Conservation (phyloP, 2,797 vertebrate genomes). For the Cynodonichthys magdalenae region DNA sequence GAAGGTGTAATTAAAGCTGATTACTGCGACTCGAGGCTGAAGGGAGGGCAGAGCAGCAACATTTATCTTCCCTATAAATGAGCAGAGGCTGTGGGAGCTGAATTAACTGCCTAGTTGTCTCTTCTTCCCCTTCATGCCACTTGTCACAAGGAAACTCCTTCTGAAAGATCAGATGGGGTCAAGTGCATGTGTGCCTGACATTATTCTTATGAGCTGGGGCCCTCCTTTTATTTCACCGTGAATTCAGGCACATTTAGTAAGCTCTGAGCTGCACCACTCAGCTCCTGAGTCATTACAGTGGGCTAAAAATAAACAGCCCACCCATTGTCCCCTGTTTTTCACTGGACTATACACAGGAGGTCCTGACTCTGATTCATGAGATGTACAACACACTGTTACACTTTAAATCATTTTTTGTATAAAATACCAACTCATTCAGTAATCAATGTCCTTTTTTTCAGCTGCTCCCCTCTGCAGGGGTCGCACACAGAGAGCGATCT, state of each 20-base stretch:
- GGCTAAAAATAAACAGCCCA: slow-evolving; percentile 72
- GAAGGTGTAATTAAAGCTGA: slow-evolving; percentile 74
- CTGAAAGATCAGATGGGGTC: slow-evolving; percentile 68
- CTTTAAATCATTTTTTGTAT: no score
- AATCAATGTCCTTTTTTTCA: no score
- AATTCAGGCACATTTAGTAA: slow-evolving; percentile 54
- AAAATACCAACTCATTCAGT: no score
- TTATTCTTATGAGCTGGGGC: slow-evolving; percentile 56
- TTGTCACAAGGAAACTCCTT: slow-evolving; percentile 70
- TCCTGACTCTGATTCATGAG: slow-evolving; percentile 23
- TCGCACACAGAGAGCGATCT: no score
- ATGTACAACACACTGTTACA: slow-evolving; percentile 6
- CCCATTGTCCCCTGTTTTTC: slow-evolving; percentile 47
- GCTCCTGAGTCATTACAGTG: slow-evolving; percentile 63
- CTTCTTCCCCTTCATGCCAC: slow-evolving; percentile 50
- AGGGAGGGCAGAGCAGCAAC: slow-evolving; percentile 45
- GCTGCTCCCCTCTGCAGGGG: no score
- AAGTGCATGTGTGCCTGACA: slow-evolving; percentile 61
- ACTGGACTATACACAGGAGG: slow-evolving; percentile 40
- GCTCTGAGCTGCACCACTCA: slow-evolving; percentile 50
- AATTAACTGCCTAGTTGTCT: slow-evolving; percentile 57
- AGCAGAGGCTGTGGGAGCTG: slow-evolving; percentile 55
- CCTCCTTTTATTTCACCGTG: slow-evolving; percentile 29
- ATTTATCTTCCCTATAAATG: slow-evolving; percentile 68
- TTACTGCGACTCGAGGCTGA: slow-evolving; percentile 65